phyloP scores from a whole-genome alignment of 2,113 vertebrate species.

The Cinclus cinclus region DNA sequence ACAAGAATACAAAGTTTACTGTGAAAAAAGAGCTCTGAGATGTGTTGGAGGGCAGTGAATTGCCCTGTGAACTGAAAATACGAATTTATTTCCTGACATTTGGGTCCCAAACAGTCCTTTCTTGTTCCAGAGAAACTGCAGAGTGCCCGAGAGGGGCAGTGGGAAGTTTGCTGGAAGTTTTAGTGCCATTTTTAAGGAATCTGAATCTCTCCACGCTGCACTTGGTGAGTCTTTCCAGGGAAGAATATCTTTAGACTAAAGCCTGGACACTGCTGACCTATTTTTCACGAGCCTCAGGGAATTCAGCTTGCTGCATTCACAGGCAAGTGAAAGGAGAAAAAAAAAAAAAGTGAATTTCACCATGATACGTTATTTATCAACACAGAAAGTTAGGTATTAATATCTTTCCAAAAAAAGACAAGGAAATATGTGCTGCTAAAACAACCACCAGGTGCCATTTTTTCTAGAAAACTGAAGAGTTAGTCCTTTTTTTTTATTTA shows the following conservation, averaged over 20 bases:
- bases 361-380: background rate
- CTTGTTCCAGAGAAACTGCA: background rate
- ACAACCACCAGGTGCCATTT: background rate
- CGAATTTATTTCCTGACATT: background rate
- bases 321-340: background rate
- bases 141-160: background rate
- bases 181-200: background rate
- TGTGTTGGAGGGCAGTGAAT: background rate
- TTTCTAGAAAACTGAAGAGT: background rate
- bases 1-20: constrained; percentile 36
- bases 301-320: background rate
- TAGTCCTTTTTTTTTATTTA: background rate
- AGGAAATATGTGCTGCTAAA: background rate
- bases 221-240: background rate
- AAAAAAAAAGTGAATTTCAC: background rate
- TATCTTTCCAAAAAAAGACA: background rate
- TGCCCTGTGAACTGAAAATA: background rate
- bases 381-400: background rate
- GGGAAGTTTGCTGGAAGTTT: background rate
- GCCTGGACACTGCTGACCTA: constrained; percentile 27
- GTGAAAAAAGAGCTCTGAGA: background rate
- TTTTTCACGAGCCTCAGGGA: constrained; percentile 10
- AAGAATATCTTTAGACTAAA: background rate
- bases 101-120: background rate
- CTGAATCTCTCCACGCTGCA: background rate